Base-by-base conservation (phyloP, 2,113 vertebrate genomes). In the Gobio gobio region DNA sequence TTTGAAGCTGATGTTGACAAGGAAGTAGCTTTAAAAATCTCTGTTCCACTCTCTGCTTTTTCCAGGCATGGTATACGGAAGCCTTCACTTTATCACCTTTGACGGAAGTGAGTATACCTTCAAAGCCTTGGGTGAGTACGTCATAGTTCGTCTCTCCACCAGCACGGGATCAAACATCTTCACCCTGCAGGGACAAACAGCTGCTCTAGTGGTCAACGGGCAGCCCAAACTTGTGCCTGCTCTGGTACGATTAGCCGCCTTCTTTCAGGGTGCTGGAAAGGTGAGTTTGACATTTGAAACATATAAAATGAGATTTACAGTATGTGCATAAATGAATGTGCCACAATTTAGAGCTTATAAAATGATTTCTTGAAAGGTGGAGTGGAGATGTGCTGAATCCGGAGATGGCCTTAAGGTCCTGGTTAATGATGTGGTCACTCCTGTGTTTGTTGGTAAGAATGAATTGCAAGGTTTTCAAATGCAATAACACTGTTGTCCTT, bases 191-290 rank as follows among this genome's bases (percentile, higher is more conserved):
- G 95, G 94, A 58, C 93, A 94, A 89, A 94, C 91, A 9, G 90
- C 87, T 54, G 88, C 76, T 85, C 88, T 93, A 33, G 87, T 89
- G 79, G 83, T 78, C 80, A 86, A 91, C 9, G n/a, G 88, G 43
- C 84, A 84, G 85, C 76, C 89, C 88, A 83, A 26, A 56, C 90
- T 91, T 33, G 91, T 93, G 70, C 93, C 95, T 5, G 93, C 88
- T 56, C 84, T 96, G 86, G 90, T 90, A 36, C 93, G 95, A 85
- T 78, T 96, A 88, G 95, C 94, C 61, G 95, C 95, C 54, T 95
- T 95, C 90, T 89, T 95, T 87, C 95, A 96, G 89, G 93, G 93
- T 86, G 93, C 93, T 9, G 93, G 95, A 83, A 96, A 96, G 94
- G 95, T 96, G 72, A 85, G 59, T 47, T 36, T 86, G 82, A 70